Percentiles rank a stretch among this genome's conserved stretches.
Conservation (phyloP, 2,113 vertebrate species). For the Scophthalmus maximus region DNA sequence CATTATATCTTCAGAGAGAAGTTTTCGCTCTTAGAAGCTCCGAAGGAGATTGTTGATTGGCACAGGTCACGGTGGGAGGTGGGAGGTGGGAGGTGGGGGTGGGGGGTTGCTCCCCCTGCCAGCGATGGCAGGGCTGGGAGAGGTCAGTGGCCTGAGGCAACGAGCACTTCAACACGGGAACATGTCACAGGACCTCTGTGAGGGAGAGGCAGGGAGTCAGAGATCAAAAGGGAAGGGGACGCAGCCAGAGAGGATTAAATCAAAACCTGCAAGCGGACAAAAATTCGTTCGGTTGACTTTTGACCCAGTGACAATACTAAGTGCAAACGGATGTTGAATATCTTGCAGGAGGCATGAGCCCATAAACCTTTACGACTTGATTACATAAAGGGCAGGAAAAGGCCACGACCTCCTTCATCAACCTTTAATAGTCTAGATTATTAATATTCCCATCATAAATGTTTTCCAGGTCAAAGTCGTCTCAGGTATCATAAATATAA, state of each 20-base stretch:
- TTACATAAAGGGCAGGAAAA: background rate
- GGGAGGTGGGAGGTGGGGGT: no score
- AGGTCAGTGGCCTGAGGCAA: conserved; percentile 30
- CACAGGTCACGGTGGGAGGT: conserved; percentile 69
- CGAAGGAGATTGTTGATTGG: conserved; percentile 63
- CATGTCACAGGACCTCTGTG: conserved; percentile 82
- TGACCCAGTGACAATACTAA: conserved; percentile 45
- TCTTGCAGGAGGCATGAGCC: background rate
- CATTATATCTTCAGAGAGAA: conserved; percentile 35
- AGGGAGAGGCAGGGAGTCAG: conserved; percentile 14
- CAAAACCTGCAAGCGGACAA: background rate
- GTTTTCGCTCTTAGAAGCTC: conserved; percentile 46
- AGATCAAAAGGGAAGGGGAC: conserved; percentile 9
- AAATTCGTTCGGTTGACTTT: conserved; percentile 19
- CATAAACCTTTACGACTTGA: conserved; percentile 17
- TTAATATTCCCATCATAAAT: background rate
- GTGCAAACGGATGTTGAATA: conserved; percentile 23
- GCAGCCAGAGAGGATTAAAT: background rate
- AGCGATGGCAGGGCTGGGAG: conserved; percentile 40
- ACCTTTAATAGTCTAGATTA: background rate
- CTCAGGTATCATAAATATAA: background rate
- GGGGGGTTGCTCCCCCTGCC: background rate
- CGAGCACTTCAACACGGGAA: conserved; percentile 29
- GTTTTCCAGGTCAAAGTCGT: background rate
- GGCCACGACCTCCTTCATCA: background rate